Percentiles rank a stretch among this genome's conserved stretches.
phyloP scores from a whole-genome alignment of 2,113 vertebrate species.

The Eurystomus gularis region DNA sequence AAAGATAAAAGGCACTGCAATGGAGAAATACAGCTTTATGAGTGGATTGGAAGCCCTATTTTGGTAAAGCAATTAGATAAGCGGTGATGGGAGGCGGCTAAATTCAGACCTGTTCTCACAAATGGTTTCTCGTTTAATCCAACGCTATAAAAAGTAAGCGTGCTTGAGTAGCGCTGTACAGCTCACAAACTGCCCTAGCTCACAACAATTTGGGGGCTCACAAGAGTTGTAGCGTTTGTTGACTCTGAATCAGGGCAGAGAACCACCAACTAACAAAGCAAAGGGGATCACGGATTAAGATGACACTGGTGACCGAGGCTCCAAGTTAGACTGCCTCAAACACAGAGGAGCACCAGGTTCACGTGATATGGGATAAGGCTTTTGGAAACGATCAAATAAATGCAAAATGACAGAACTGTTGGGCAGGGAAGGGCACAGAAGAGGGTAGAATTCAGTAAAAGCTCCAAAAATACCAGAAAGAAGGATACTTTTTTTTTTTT shows the following conservation, averaged over 20 bases:
- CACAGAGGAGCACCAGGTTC: neutral
- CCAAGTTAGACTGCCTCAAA: neutral
- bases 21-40: neutral
- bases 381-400: neutral
- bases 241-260: neutral
- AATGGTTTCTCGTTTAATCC: neutral
- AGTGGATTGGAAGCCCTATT: neutral
- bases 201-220: neutral
- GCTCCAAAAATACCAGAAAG: neutral
- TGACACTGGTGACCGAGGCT: neutral
- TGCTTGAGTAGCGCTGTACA: neutral
- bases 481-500: neutral
- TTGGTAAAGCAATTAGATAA: neutral
- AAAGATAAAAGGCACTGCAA: neutral
- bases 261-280: neutral
- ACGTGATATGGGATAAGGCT: fast-evolving
- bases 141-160: neutral
- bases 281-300: neutral
- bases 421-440: neutral
- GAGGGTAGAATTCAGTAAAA: neutral
- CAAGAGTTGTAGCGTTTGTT: neutral
- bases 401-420: neutral
- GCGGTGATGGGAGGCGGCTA: neutral
- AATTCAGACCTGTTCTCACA: neutral
- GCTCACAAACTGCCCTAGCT: neutral